These are phyloP conservation scores for Tinea trinotella DNA, from an alignment of 2,888 invertebrate genomes.

Conservation along the genomic window DNA sequence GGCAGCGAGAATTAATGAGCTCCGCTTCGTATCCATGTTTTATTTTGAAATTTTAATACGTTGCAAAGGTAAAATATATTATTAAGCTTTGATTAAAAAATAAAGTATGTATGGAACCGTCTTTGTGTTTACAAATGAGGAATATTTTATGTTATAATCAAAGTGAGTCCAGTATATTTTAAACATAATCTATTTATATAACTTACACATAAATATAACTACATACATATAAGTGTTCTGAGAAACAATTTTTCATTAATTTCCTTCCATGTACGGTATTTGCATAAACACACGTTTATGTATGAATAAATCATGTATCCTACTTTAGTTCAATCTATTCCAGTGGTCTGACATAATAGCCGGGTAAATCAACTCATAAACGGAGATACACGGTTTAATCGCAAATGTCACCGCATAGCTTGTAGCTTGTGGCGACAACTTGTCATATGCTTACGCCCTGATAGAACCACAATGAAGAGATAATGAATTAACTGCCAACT, in stretches of 20 bases:
- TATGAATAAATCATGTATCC: background rate
- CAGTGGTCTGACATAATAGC: slow-evolving; percentile 3
- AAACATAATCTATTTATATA: too few species aligned
- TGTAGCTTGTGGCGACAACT: slow-evolving; percentile 15
- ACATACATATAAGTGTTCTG: too few species aligned
- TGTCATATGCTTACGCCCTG: slow-evolving; percentile 8
- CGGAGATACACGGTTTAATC: slow-evolving; percentile 11
- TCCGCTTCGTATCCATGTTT: background rate
- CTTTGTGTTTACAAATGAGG: too few species aligned
- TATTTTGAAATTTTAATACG: background rate
- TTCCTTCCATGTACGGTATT: too few species aligned
- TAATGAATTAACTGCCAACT: slow-evolving; percentile 16
- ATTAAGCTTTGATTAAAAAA: too few species aligned
- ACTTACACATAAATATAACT: too few species aligned
- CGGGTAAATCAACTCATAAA: slow-evolving; percentile 12
- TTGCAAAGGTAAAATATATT: background rate
- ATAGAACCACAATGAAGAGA: slow-evolving; percentile 8
- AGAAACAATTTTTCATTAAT: too few species aligned
- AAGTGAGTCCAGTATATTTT: too few species aligned
- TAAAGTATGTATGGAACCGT: too few species aligned
- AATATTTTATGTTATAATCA: too few species aligned
- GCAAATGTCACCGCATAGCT: background rate
- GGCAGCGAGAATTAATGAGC: slow-evolving; percentile 9
- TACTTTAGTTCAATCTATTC: background rate
- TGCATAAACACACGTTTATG: too few species aligned